Percentiles rank a stretch among this genome's conserved stretches.
Evolutionary conservation across 2,888 invertebrate species (phyloP).

Genomic region (Noctua janthina): DNA sequence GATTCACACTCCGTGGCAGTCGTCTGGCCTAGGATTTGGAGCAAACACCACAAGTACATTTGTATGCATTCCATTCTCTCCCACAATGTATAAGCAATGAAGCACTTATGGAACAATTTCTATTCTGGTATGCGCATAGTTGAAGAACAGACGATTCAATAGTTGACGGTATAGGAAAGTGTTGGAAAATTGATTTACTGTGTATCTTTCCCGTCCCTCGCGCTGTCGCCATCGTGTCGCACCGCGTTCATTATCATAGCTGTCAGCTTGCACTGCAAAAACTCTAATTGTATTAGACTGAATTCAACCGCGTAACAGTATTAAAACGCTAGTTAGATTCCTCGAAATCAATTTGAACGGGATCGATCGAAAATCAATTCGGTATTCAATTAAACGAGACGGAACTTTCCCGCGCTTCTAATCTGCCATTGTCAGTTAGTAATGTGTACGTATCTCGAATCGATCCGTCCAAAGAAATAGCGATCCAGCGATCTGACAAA

Average conservation of each 20-base stretch:
- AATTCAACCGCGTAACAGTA: constrained; percentile 79
- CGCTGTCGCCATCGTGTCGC: constrained; percentile 36
- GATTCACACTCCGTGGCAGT: constrained; percentile 61
- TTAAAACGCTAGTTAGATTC: constrained; percentile 78
- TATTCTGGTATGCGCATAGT: constrained; percentile 49
- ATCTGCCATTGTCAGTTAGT: constrained; percentile 83
- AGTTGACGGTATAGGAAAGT: constrained; percentile 55
- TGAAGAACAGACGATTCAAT: constrained; percentile 43
- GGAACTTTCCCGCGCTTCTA: constrained; percentile 84
- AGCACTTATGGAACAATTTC: constrained; percentile 51
- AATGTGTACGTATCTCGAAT: constrained; percentile 82
- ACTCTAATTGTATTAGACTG: constrained; percentile 77
- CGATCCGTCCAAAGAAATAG: constrained; percentile 85
- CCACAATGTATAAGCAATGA: constrained; percentile 44
- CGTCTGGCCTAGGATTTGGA: constrained; percentile 49
- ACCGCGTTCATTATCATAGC: constrained; percentile 66
- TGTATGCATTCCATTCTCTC: constrained; percentile 50
- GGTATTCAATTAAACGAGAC: constrained; percentile 86
- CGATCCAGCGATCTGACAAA: constrained; percentile 78
- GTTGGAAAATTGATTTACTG: constrained; percentile 59
- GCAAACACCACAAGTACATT: constrained; percentile 52
- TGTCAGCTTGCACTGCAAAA: constrained; percentile 70
- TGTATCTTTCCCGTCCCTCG: constrained; percentile 61
- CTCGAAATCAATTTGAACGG: constrained; percentile 83
- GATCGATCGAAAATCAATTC: constrained; percentile 85